Base-by-base conservation (phyloP, 2,113 vertebrate species). In the Callithrix jacchus region DNA sequence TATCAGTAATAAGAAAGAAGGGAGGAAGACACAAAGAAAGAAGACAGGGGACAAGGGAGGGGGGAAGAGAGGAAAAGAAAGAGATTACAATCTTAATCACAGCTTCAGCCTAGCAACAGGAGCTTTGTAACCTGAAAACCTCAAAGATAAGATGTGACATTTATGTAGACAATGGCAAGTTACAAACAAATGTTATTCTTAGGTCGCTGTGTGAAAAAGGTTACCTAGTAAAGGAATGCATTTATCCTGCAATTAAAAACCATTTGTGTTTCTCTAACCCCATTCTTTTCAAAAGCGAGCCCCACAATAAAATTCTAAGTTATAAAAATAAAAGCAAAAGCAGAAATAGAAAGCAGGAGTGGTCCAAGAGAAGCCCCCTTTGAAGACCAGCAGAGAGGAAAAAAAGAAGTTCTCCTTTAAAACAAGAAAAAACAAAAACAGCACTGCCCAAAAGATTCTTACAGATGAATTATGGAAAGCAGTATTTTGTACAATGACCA, bases 71-170 rank as follows among this genome's bases (percentile, higher is more conserved):
- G 52, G 11, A 5, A 21, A 45, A 6, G 81, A 35, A 58, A 17
- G 21, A 73, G 45, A 73, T n/a, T 23, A 54, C 1, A 45, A 66
- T 82, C 86, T 87, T 71, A 77, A 47, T 40, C 32, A 68, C 61
- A 96, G 86, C 45, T 87, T 80, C 54, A 54, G 71, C 23, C 66
- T 2, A 70, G 90, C 87, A 91, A 74, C 66, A 74, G 71, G 27
- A 91, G 37, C 86, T 86, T 47, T 74, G 56, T 73, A 96, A 97
- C 83, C 91, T 91, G 93, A 95, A 97, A 83, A 71, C 83, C 74
- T 94, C 86, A 52, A 47, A 92, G 94, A 89, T 95, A 95, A 89
- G 49, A 93, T 8, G 27, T 96, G 83, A 74, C 86, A 95, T 97
- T 95, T 64, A 91, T 54, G 21, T 3, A 87, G 61, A 81, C 64